phyloP scores from a whole-genome alignment of 2,113 vertebrate genomes.

The Xiphophorus couchianus region DNA sequence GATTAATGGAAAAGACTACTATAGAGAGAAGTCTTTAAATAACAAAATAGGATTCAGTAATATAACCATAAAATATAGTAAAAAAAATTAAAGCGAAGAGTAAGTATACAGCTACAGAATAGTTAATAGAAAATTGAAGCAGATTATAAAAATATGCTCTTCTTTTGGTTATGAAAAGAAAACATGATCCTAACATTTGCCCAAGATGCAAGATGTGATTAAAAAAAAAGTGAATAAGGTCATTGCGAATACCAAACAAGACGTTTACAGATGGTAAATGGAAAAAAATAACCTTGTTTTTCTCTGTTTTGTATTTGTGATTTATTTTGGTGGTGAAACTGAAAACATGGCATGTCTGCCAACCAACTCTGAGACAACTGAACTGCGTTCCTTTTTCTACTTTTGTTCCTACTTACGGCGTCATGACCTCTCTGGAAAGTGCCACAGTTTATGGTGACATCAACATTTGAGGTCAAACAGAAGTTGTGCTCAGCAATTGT shows the following conservation, averaged over 20 bases:
- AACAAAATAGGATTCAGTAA: no score
- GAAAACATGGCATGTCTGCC: slow-evolving; percentile 4
- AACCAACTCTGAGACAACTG: neutral
- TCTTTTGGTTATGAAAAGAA: neutral
- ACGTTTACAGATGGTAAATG: no score
- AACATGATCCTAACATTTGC: neutral
- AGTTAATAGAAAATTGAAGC: no score
- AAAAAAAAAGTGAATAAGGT: neutral
- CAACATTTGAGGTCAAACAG: neutral
- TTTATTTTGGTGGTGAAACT: neutral
- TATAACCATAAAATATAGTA: no score
- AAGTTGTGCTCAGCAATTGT: neutral
- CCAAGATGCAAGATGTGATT: neutral
- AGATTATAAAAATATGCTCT: neutral
- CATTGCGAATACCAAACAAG: no score
- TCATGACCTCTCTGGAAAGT: neutral
- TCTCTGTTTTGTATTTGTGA: slow-evolving; percentile 1
- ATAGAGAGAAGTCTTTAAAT: no score
- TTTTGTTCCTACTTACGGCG: neutral
- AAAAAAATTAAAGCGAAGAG: no score
- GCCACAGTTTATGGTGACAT: slow-evolving; percentile 15
- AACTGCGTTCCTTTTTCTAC: slow-evolving; percentile 43
- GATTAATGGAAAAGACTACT: no score
- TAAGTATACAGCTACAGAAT: neutral
- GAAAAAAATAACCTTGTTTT: neutral